Conservation (phyloP, 2,113 vertebrate genomes). For the Heterocephalus glaber region DNA sequence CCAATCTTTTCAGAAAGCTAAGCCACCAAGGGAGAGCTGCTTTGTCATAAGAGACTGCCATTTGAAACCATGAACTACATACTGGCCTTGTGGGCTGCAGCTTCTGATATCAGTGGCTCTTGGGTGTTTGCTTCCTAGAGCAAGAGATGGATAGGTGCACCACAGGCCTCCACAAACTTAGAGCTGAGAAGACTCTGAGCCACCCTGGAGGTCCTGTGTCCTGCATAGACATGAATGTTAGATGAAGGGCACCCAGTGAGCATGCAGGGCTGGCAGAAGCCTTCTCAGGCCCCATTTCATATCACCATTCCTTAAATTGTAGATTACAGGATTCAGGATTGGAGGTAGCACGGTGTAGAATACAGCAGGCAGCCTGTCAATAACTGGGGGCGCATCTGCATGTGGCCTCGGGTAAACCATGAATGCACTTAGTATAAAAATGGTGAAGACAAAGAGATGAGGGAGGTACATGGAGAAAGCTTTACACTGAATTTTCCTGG, state of each 20-base stretch:
- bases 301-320: constrained; percentile 67
- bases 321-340: constrained; percentile 62
- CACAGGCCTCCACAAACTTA: not conserved
- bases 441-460: constrained; percentile 64
- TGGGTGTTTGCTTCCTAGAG: not conserved
- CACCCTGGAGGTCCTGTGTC: not conserved
- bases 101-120: not conserved
- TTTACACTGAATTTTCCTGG: constrained; percentile 4
- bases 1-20: not conserved
- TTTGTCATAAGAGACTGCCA: not conserved
- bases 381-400: not conserved
- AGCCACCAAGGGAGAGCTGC: not conserved
- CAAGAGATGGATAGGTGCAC: not conserved
- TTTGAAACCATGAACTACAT: not conserved
- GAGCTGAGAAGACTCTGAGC: not conserved
- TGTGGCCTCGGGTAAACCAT: constrained; percentile 65
- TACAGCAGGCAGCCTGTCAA: constrained; percentile 48
- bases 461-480: constrained; percentile 71
- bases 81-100: not conserved
- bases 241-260: accelerated
- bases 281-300: constrained; percentile 45
- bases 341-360: constrained; percentile 65
- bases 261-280: not conserved
- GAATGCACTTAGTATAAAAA: constrained; percentile 64
- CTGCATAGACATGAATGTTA: not conserved